phyloP scores from a whole-genome alignment of 1,140 invertebrate genomes.

The Steinernema khuongi region DNA sequence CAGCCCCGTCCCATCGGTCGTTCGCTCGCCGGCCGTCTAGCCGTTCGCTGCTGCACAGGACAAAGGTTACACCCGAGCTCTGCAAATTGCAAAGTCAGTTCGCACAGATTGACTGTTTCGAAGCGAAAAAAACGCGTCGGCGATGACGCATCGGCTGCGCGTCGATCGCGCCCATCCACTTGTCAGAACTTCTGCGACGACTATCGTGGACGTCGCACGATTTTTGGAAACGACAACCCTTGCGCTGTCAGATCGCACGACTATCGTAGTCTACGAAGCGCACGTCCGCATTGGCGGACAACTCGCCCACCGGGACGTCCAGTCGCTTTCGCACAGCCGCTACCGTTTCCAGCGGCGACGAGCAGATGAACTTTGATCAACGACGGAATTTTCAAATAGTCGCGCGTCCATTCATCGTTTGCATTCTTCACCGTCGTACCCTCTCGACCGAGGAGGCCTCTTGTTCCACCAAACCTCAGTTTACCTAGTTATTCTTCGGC shows the following conservation, averaged over 20 bases:
- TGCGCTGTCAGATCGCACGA: not conserved
- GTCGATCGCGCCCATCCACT: not conserved
- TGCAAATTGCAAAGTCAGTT: not conserved
- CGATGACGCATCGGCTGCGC: not conserved
- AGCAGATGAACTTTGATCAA: slow-evolving; percentile 2
- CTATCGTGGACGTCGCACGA: not conserved
- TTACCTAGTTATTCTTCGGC: not conserved
- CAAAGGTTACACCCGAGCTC: slow-evolving; percentile 1
- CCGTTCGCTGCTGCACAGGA: not conserved
- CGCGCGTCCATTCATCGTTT: not conserved
- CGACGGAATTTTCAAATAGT: not conserved
- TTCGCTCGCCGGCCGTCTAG: not conserved
- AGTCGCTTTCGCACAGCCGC: not conserved
- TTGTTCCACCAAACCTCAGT: slow-evolving; percentile 10
- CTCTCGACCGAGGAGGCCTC: not conserved
- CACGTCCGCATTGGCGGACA: not conserved
- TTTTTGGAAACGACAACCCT: not conserved
- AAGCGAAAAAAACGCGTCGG: slow-evolving; percentile 4
- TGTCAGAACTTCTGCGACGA: not conserved
- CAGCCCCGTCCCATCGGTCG: not conserved
- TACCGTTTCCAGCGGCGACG: not conserved
- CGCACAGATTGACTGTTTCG: not conserved
- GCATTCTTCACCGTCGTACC: slow-evolving; percentile 1
- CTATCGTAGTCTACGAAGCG: not conserved
- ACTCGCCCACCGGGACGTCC: not conserved